phyloP scores from a whole-genome alignment of 2,113 vertebrate genomes.

The Maccullochella peelii region DNA sequence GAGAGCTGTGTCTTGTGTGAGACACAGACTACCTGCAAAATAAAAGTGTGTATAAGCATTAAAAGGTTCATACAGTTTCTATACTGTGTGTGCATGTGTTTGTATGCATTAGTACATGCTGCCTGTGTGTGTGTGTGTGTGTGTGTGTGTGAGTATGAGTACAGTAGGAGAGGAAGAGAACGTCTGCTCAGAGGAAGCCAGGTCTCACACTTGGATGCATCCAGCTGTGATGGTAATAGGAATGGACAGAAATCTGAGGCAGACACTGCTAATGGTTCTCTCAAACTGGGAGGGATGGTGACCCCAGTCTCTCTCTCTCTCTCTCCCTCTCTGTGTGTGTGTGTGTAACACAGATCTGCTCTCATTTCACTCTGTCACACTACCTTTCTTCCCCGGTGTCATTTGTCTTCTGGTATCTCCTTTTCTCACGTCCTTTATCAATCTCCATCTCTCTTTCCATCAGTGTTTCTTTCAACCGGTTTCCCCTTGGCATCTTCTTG shows the following conservation, averaged over 20 bases:
- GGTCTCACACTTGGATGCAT: conserved; percentile 57
- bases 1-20: neutral
- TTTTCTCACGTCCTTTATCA: conserved; percentile 14
- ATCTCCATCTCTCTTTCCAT: conserved; percentile 2
- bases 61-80: neutral
- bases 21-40: neutral
- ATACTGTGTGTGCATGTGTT: neutral
- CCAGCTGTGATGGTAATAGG: conserved; percentile 85
- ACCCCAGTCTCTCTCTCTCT: conserved; percentile 39
- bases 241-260: conserved; percentile 86
- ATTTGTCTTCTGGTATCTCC: conserved; percentile 14
- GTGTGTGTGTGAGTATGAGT: conserved; percentile 8
- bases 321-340: neutral
- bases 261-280: conserved; percentile 82
- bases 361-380: conserved; percentile 22
- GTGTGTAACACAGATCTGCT: conserved; percentile 9
- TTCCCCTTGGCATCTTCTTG: neutral
- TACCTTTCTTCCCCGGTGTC: conserved; percentile 4
- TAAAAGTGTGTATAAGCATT: neutral
- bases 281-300: conserved; percentile 70
- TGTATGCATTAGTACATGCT: neutral
- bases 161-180: conserved; percentile 31
- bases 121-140: neutral
- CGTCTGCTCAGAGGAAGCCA: conserved; percentile 30
- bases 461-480: neutral